phyloP scores from a whole-genome alignment of 2,888 invertebrate species.

The Erebia epiphron region DNA sequence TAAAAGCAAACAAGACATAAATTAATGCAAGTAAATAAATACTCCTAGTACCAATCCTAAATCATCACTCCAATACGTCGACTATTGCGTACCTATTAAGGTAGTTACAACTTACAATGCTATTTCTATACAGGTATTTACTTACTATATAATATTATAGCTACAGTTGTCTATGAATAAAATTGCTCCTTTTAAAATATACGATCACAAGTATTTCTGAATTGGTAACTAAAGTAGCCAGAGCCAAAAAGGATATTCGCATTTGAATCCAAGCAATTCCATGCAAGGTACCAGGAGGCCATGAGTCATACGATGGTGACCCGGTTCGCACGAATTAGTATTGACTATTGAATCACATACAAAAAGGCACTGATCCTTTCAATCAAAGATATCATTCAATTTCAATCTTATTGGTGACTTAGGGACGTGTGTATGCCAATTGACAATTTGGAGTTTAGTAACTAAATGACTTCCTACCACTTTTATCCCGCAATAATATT shows the following conservation, averaged over 20 bases:
- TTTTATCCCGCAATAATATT: neutral
- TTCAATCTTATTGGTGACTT: slow-evolving; percentile 10
- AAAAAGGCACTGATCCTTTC: slow-evolving; percentile 15
- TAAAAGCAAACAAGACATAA: no score
- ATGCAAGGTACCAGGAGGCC: slow-evolving; percentile 31
- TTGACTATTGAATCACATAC: slow-evolving; percentile 18
- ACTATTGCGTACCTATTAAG: no score
- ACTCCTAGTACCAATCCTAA: no score
- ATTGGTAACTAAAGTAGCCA: no score
- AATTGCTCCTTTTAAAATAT: no score
- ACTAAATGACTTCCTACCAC: neutral
- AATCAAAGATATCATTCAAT: slow-evolving; percentile 17
- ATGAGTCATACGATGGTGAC: slow-evolving; percentile 58
- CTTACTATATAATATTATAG: no score
- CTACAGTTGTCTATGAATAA: no score
- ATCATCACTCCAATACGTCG: no score
- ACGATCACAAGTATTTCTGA: no score
- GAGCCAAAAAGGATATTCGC: slow-evolving; percentile 11
- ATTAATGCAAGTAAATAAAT: no score
- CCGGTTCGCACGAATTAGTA: slow-evolving; percentile 63
- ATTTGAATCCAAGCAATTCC: slow-evolving; percentile 14
- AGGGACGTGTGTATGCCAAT: slow-evolving; percentile 1
- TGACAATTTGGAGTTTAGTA: slow-evolving; percentile 4
- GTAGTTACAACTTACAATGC: no score
- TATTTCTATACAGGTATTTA: no score